Evolutionary conservation across 2,888 invertebrate species (phyloP).

Genomic region (Synanthedon formicaeformis): DNA sequence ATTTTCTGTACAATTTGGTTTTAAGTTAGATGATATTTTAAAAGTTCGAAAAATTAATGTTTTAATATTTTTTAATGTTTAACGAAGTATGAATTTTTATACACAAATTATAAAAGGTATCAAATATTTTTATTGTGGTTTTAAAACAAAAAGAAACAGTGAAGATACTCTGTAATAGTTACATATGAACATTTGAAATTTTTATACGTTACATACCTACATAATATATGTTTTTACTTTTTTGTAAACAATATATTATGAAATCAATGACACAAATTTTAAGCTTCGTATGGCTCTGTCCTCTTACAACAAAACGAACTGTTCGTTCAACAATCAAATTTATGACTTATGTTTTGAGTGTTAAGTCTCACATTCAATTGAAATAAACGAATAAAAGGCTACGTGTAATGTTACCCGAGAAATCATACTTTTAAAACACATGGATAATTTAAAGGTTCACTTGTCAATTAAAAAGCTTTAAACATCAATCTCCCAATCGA

Average conservation of each 20-base stretch:
- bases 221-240: too few species aligned
- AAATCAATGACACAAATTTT: neutral
- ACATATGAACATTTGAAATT: too few species aligned
- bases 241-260: neutral
- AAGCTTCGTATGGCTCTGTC: neutral
- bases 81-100: too few species aligned
- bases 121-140: too few species aligned
- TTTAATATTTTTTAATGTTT: too few species aligned
- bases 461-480: slow-evolving; percentile 41
- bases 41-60: too few species aligned
- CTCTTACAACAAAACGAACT: neutral
- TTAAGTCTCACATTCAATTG: neutral
- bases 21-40: too few species aligned
- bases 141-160: too few species aligned
- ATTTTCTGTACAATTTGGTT: too few species aligned
- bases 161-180: too few species aligned
- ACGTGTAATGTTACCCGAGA: neutral
- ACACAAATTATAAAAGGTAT: too few species aligned
- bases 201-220: too few species aligned
- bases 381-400: neutral
- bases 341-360: neutral
- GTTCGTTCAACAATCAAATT: neutral
- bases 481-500: slow-evolving; percentile 41
- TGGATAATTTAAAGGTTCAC: slow-evolving; percentile 21
- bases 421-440: neutral